Evolutionary conservation across 2,797 vertebrate genomes (phyloP).

Genomic region (Manis pentadactyla): DNA sequence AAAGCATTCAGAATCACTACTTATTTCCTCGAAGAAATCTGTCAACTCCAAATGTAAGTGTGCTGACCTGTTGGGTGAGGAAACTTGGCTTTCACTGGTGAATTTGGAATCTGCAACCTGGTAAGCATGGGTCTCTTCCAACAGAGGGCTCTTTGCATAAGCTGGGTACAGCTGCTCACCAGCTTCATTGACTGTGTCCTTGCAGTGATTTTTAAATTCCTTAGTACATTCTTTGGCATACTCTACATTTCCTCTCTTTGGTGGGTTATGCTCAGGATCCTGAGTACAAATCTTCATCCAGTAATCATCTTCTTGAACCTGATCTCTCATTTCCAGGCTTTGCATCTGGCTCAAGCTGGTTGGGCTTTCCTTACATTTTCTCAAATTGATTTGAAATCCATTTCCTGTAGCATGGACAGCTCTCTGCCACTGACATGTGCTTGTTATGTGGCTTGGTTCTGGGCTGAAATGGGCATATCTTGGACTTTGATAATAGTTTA

Average conservation of each 20-base stretch:
- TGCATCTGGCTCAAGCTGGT: conserved; percentile 67
- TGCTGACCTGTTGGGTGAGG: neutral
- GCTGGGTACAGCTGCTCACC: neutral
- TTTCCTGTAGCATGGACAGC: conserved; percentile 77
- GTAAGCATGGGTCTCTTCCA: conserved; percentile 62
- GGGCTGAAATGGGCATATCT: conserved; percentile 84
- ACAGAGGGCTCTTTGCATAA: conserved; percentile 60
- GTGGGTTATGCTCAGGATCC: conserved; percentile 39
- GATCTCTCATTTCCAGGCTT: conserved; percentile 60
- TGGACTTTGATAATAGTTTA: conserved; percentile 88
- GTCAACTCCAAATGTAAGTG: conserved; percentile 77
- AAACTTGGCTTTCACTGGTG: conserved; percentile 45
- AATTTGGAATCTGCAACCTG: conserved; percentile 39
- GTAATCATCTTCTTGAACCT: conserved; percentile 12
- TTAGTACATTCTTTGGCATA: conserved; percentile 44
- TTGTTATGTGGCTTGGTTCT: conserved; percentile 54
- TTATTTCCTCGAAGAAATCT: conserved; percentile 87
- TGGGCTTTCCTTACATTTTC: conserved; percentile 42
- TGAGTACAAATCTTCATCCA: conserved; percentile 50
- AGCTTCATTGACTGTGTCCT: neutral
- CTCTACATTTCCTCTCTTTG: conserved; percentile 49
- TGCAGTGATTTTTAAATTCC: conserved; percentile 47
- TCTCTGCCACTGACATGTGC: conserved; percentile 83
- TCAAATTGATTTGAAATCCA: conserved; percentile 81
- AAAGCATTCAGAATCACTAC: conserved; percentile 86